Evolutionary conservation across 2,113 vertebrate species (phyloP).

Genomic region (Lepus europaeus): DNA sequence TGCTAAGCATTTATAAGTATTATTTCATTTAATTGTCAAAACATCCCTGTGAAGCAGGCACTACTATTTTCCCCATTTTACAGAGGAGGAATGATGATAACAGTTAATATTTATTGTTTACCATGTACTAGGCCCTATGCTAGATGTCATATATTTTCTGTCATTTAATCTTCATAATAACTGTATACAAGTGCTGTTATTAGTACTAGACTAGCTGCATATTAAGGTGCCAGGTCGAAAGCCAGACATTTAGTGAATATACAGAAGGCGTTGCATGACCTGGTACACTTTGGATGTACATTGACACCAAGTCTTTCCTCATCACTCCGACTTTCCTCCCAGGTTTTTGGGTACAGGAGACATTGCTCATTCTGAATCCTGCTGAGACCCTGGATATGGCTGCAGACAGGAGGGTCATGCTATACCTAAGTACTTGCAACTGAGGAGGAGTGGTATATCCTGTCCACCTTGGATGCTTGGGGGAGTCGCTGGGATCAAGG

Average conservation of each 20-base stretch:
- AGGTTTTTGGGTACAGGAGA: background rate
- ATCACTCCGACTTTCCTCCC: background rate
- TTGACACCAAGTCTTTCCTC: slow-evolving; percentile 42
- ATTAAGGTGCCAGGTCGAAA: background rate
- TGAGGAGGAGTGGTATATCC: background rate
- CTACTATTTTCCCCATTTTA: background rate
- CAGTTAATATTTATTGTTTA: background rate
- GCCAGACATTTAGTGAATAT: background rate
- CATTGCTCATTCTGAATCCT: slow-evolving; percentile 28
- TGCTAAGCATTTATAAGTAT: background rate
- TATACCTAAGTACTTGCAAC: background rate
- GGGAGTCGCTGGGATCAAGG: background rate
- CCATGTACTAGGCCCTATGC: background rate
- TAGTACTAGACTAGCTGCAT: background rate
- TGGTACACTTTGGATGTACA: background rate
- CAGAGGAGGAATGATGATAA: background rate
- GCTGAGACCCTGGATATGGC: background rate
- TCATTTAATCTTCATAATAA: background rate
- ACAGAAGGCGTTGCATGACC: background rate
- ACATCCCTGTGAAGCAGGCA: background rate
- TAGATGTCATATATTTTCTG: background rate
- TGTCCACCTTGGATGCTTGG: background rate
- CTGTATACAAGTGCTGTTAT: background rate
- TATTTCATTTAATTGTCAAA: slow-evolving; percentile 3
- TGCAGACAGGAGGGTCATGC: background rate